Percentiles rank a stretch among this genome's conserved stretches.
Conservation (phyloP, 2,113 vertebrate species). For the Rattus norvegicus region DNA sequence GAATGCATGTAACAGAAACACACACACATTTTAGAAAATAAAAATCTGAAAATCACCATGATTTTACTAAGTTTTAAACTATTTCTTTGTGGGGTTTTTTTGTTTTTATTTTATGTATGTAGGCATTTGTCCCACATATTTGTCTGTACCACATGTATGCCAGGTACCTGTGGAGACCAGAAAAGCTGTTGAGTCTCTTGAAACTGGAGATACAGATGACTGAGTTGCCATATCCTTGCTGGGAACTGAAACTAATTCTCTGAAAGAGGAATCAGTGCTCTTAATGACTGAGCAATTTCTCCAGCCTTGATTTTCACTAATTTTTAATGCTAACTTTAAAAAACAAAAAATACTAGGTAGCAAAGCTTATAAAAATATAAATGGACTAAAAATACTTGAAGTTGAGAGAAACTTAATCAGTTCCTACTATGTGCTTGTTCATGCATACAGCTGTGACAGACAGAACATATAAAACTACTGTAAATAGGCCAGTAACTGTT, state of each 20-base stretch:
- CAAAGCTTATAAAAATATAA: slow-evolving; percentile 4
- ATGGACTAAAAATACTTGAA: neutral
- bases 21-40: neutral
- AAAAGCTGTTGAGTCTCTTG: neutral
- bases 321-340: neutral
- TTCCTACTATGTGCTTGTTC: neutral
- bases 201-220: neutral
- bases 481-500: neutral
- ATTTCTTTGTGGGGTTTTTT: neutral
- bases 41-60: neutral
- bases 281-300: neutral
- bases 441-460: neutral
- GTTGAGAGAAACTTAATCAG: neutral
- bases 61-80: neutral
- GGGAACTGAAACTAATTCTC: neutral
- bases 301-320: neutral
- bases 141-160: neutral
- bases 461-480: neutral
- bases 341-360: neutral
- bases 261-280: neutral
- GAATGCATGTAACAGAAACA: neutral
- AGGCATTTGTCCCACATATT: neutral
- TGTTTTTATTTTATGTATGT: neutral
- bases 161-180: neutral
- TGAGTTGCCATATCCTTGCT: neutral